Evolutionary conservation across 2,888 invertebrate species (phyloP), one percentile per base, ranked within the genome.

Genomic region (Osmoderma eremita): DNA sequence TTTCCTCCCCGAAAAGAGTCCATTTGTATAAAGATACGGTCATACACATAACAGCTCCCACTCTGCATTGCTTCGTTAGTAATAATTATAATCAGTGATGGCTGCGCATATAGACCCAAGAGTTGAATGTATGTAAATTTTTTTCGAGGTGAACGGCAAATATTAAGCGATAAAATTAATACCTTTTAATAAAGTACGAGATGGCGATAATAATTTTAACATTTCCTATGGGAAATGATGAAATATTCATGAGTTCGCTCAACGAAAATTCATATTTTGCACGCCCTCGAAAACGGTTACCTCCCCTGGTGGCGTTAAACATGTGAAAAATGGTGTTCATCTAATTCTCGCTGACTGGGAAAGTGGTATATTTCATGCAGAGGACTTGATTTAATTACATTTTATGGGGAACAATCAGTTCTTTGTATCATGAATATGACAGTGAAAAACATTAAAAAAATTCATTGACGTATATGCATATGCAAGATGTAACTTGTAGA

Each of bases 161-260:
- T 30, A 30, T 30, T 30, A 30, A 30, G 30, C 5, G 30, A 30
- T 30, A 30, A 30, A 30, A 30, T 30, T 30, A 30, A 30, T 30
- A 30, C 6, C 8, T 10, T 30, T 30, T 30, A 30, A 10, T 10
- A 30, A 30, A 30, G 10, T 5, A 30, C 1, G 30, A 30, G 30
- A 30, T 6, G 30, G 10, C 30, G 30, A 30, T 30, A 30, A 30
- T 30, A 30, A 42, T 42, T 13, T 15, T 18, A 17, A 48, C 18
- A 20, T 48, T 48, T 20, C 12, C 20, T 48, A 48, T 20, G 20
- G 8, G 48, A 8, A 12, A 18, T 20, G 1, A 20, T 48, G 20
- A 48, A 48, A 45, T 45, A 45, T 45, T 45, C 45, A 45, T 45
- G 45, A 45, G 20, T 20, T 48, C 48, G n/a, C 48, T 12, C 20